Percentiles rank a stretch among this genome's conserved stretches.
Conservation (phyloP, 2,113 vertebrate species). For the Apteryx owenii region DNA sequence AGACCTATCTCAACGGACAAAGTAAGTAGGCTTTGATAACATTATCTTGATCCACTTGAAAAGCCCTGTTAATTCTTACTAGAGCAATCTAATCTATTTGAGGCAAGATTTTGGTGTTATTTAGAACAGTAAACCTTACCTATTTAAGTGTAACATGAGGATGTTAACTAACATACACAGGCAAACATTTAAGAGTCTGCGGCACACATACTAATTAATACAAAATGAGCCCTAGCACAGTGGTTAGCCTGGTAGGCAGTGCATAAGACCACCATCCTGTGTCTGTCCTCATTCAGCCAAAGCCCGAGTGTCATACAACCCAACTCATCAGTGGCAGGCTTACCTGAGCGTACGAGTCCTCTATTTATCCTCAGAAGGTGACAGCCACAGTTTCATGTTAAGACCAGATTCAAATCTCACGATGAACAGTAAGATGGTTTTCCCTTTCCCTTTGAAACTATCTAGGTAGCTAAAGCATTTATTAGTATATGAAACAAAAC, state of each 20-base stretch:
- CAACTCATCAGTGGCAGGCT: not conserved
- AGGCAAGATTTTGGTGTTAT: slow-evolving; percentile 20
- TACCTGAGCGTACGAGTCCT: not conserved
- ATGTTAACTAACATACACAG: not conserved
- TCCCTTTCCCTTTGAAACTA: not conserved
- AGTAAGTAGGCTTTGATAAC: slow-evolving; percentile 25
- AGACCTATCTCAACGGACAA: not conserved
- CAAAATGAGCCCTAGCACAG: not conserved
- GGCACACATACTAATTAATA: rapidly evolving
- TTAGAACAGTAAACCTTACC: slow-evolving; percentile 21
- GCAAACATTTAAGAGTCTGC: not conserved
- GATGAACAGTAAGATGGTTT: not conserved
- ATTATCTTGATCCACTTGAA: slow-evolving; percentile 36
- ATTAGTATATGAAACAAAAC: not conserved
- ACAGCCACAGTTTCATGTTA: not conserved
- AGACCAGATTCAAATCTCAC: not conserved
- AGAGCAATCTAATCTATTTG: slow-evolving; percentile 33
- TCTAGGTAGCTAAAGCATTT: not conserved
- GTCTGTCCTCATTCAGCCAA: rapidly evolving
- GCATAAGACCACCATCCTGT: not conserved
- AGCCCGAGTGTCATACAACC: not conserved
- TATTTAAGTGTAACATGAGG: slow-evolving; percentile 19
- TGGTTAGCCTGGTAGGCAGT: not conserved
- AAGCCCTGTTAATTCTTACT: slow-evolving; percentile 47
- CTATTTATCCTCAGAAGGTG: not conserved